Conservation (phyloP, 2,113 vertebrate species). For the Onychorhynchus coronatus region DNA sequence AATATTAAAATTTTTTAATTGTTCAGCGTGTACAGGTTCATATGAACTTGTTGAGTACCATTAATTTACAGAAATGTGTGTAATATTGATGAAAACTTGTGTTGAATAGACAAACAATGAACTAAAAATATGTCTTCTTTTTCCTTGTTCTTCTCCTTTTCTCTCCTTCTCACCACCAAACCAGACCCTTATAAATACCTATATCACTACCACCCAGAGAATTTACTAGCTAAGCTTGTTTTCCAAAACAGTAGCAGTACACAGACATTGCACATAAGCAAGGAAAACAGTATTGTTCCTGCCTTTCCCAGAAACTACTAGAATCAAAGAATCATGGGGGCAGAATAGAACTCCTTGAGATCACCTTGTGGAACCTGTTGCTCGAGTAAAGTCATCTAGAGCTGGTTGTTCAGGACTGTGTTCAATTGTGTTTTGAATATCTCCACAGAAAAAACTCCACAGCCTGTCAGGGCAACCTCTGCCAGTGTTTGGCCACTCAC, state of each 20-base stretch:
- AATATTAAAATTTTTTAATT: slow-evolving; percentile 45
- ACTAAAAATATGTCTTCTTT: background rate
- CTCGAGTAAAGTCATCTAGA: background rate
- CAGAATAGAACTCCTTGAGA: background rate
- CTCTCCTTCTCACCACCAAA: background rate
- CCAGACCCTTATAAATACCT: background rate
- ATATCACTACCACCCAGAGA: background rate
- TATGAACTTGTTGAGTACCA: slow-evolving; percentile 45
- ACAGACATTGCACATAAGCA: background rate
- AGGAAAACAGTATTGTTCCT: background rate
- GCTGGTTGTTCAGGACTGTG: rapidly evolving
- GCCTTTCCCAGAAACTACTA: background rate
- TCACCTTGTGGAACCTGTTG: background rate
- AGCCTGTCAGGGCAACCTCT: background rate
- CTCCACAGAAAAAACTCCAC: background rate
- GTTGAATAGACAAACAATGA: background rate
- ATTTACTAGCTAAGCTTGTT: background rate
- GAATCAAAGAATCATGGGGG: background rate
- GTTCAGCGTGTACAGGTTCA: background rate
- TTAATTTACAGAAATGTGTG: background rate
- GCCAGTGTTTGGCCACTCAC: background rate
- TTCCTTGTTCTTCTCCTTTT: background rate
- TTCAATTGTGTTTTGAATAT: background rate
- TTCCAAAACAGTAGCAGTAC: background rate
- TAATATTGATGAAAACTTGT: background rate